Base-by-base conservation (phyloP, 2,888 invertebrate genomes). In the Octodonta nipae region DNA sequence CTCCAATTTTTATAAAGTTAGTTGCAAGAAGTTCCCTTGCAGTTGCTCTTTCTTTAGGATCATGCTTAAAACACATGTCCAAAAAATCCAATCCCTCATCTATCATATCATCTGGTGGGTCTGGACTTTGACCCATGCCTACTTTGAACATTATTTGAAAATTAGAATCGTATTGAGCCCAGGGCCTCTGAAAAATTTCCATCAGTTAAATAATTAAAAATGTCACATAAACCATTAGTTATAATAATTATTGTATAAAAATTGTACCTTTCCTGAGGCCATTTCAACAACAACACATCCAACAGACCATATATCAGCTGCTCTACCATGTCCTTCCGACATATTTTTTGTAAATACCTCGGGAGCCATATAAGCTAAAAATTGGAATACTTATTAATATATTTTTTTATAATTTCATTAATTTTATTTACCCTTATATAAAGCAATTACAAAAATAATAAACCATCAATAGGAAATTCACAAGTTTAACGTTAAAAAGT, bases 61-160 rank as follows among this genome's bases (percentile, higher is more conserved):
- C 83, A 56, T 85, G 84, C 49, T 81, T 78, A 50, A 93, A 73
- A 54, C 89, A 89, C 35, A 67, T 64, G 7, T 68, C 64, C 32
- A 89, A 70, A 63, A 93, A 88, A 49, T 82, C 75, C 34, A 73
- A 70, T 1, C 89, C 91, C 61, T 92, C 91, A 34, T 73, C 73
- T 17, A 84, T 86, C 34, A 92, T 69, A 17, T 68, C 58, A 29
- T 72, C 71, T 1, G 92, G 88, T 5, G 80, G 66, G 42, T 72
- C 67, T 0, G 92, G 92, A 36, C 73, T 72, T 44, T 83, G 80
- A 1, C 89, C 92, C 79, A 86, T 89, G 17, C 92, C 92, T 50
- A 92, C 91, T 70, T 86, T 78, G 63, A 86, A 91, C 86, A 91
- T 88, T 45, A 92, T 91, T 71, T 91, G 89, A 64, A 84, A 87